Conservation (phyloP, 1,140 invertebrate genomes). For the Heliconius eleuchia region DNA sequence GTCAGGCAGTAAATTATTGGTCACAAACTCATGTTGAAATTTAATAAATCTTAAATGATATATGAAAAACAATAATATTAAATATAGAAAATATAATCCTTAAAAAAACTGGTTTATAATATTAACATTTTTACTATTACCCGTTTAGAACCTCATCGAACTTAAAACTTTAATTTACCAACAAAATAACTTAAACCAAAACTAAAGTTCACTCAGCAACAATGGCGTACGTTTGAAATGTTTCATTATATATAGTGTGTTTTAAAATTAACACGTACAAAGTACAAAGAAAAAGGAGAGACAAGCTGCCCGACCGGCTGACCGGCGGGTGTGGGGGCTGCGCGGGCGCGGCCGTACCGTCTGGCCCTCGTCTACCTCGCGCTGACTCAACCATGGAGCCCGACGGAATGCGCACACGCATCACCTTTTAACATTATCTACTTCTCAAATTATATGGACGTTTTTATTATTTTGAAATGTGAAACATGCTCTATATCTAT, state of each 20-base stretch:
- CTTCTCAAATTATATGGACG: constrained; percentile 11
- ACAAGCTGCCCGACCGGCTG: constrained; percentile 27
- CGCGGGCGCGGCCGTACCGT: constrained; percentile 50
- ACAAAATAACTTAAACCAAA: background rate
- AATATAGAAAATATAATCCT: background rate
- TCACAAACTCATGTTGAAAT: background rate
- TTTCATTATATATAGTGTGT: constrained; percentile 14
- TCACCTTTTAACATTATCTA: constrained; percentile 37
- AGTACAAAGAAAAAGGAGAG: constrained; percentile 40
- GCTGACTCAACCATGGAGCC: constrained; percentile 59
- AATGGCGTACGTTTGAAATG: background rate
- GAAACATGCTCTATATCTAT: background rate
- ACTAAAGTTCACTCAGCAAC: background rate
- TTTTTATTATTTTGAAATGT: constrained; percentile 9
- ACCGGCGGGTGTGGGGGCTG: constrained; percentile 47
- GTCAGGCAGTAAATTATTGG: background rate
- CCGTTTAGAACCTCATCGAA: background rate
- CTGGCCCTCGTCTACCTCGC: constrained; percentile 68
- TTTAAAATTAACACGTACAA: constrained; percentile 47
- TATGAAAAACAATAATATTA: background rate
- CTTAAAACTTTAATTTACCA: background rate
- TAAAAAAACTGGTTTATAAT: background rate
- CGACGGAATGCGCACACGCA: constrained; percentile 47
- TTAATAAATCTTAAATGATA: background rate
- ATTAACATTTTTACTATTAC: background rate